Percentiles rank a stretch among this genome's conserved stretches.
Evolutionary conservation across 1,140 invertebrate species (phyloP).

Genomic region (Bicyclus anynana): DNA sequence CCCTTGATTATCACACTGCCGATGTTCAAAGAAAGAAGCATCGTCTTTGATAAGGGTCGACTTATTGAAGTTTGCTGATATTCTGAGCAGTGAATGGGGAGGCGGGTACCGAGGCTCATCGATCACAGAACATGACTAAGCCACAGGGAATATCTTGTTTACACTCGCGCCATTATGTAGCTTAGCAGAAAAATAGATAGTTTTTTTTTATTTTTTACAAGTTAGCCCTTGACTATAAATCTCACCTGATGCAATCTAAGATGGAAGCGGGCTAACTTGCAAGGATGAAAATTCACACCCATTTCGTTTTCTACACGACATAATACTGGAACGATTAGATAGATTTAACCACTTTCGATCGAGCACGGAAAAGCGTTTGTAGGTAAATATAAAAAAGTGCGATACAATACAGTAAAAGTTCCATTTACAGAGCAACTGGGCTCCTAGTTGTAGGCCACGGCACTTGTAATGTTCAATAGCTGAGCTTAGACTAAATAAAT

Average conservation of each 20-base stretch:
- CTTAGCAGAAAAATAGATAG: background rate
- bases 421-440: background rate
- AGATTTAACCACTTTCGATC: no score
- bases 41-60: constrained; percentile 19
- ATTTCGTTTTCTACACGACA: no score
- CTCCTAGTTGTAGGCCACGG: background rate
- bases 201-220: background rate
- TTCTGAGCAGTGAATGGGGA: background rate
- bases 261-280: no score
- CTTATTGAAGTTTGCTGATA: constrained; percentile 5
- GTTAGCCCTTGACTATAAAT: no score
- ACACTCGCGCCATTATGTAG: no score
- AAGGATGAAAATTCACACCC: no score
- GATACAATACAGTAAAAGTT: background rate
- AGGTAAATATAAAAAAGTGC: no score
- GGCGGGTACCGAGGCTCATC: background rate
- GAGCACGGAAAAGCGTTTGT: no score
- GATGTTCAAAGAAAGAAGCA: background rate
- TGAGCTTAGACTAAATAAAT: no score
- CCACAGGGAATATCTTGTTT: background rate
- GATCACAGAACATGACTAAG: background rate
- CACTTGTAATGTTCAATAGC: background rate
- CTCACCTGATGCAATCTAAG: no score
- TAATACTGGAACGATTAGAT: no score
- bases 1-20: background rate